Percentiles rank a stretch among this genome's conserved stretches.
Evolutionary conservation across 2,888 invertebrate genomes (phyloP).

Genomic region (Apoda limacodes): DNA sequence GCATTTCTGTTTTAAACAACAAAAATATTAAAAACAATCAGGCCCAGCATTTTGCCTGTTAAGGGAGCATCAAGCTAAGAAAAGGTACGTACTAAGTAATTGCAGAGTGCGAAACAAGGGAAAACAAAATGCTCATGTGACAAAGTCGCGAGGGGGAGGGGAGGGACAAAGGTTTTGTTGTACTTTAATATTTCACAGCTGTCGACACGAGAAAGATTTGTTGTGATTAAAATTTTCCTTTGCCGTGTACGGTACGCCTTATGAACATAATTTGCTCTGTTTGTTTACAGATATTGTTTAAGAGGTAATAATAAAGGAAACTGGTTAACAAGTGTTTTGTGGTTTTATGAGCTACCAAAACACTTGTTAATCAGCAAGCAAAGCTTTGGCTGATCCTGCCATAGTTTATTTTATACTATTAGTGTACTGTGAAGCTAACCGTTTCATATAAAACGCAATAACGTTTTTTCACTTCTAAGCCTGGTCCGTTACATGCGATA

Average conservation of each 20-base stretch:
- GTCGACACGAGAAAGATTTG: conserved; percentile 38
- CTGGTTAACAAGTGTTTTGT: too few species aligned
- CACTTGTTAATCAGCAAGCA: too few species aligned
- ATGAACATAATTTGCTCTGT: too few species aligned
- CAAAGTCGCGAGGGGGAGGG: conserved; percentile 27
- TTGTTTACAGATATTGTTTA: too few species aligned
- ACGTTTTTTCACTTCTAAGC: too few species aligned
- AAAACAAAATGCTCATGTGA: conserved; percentile 28
- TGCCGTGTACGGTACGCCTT: conserved; percentile 23
- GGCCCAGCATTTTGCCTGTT: conserved; percentile 4
- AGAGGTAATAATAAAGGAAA: too few species aligned
- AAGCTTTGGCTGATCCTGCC: too few species aligned
- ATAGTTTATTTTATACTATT: too few species aligned
- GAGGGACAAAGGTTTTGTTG: conserved; percentile 42
- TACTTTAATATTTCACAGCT: conserved; percentile 57
- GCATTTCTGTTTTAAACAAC: neutral
- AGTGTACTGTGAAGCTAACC: too few species aligned
- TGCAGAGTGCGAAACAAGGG: conserved; percentile 33
- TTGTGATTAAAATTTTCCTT: conserved; percentile 45
- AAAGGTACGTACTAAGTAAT: conserved; percentile 42
- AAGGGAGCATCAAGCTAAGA: conserved; percentile 19
- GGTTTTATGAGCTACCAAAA: too few species aligned
- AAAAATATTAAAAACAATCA: conserved; percentile 2
- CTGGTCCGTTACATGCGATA: too few species aligned
- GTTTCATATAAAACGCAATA: too few species aligned